Base-by-base conservation (phyloP, 2,797 vertebrate species). In the Rhyacichthys aspro region DNA sequence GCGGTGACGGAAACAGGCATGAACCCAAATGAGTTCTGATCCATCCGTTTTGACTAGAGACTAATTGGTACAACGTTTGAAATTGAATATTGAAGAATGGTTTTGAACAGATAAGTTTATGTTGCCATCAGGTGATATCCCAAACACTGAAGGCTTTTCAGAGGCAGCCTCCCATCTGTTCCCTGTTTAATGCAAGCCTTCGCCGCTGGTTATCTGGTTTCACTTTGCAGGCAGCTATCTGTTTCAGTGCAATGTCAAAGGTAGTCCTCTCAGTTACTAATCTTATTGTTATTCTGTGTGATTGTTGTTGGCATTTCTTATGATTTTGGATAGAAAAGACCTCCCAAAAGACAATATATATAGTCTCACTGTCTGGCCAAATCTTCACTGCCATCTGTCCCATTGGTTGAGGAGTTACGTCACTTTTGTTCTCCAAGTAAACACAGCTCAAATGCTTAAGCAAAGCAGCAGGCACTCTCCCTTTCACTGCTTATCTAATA, bases 131-230 rank as follows among this genome's bases (percentile, higher is more conserved):
- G n/a, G 28, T 63, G 34, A 19, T 11, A 50, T 46, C 7, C 15
- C 52, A 43, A 37, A 63, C 59, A 72, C 52, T 57, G 11, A 32
- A 46, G 32, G 37, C 47, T 43, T 32, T 17, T 57, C 54, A 42
- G 42, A 52, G 52, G 53, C 73, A 63, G 43, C 70, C 63, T 61
- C 28, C 81, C 85, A 84, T 72, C 82, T 88, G 84, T 52, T 73
- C 47, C 17, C 28, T 41, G 49, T 45, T 75, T 45, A 4, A 47
- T 59, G 37, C 48, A 72, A 80, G 45, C 55, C 57, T 59, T 37
- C 44, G 44, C 61, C 68, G 46, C 42, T 46, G 62, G 42, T 61
- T 74, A 81, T 86, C 74, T 43, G 44, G 73, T 88, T 77, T 86
- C 76, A 77, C 14, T 38, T 58, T 66, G 67, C 58, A 76, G 73